Conservation (phyloP, 2,888 invertebrate species). For the Leptopilina syphax region DNA sequence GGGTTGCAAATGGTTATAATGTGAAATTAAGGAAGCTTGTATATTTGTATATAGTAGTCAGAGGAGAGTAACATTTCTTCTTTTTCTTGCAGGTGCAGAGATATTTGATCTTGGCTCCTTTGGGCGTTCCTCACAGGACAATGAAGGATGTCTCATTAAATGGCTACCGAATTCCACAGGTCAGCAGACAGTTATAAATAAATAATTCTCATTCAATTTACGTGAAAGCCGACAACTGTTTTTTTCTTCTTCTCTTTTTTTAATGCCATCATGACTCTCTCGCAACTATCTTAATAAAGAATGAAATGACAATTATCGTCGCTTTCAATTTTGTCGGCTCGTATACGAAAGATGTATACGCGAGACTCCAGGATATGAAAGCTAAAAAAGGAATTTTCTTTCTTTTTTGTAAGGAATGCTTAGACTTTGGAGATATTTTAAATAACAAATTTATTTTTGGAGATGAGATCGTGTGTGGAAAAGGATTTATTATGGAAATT, state of each 20-base stretch:
- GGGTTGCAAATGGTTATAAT: too few relatives aligned
- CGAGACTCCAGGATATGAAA: conserved; percentile 32
- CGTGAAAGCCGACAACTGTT: conserved; percentile 11
- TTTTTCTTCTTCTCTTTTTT: neutral
- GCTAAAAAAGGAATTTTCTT: neutral
- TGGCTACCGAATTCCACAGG: conserved; percentile 78
- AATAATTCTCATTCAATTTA: neutral
- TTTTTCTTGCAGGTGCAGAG: conserved; percentile 78
- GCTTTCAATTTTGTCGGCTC: conserved; percentile 26
- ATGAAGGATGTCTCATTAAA: conserved; percentile 74
- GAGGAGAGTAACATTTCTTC: conserved; percentile 54
- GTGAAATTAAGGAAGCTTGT: too few relatives aligned
- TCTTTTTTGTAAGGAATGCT: too few relatives aligned
- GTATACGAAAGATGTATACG: neutral
- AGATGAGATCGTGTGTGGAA: too few relatives aligned
- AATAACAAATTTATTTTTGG: neutral
- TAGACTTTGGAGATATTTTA: neutral
- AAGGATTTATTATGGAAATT: too few relatives aligned
- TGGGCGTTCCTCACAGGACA: conserved; percentile 79
- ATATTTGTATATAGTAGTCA: neutral
- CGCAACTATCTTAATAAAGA: conserved; percentile 21
- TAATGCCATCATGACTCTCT: conserved; percentile 30
- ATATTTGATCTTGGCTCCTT: conserved; percentile 77
- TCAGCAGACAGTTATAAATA: conserved; percentile 55
- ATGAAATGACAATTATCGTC: conserved; percentile 29